Base-by-base conservation (phyloP, 2,888 invertebrate species). In the Diplolepis rosae region DNA sequence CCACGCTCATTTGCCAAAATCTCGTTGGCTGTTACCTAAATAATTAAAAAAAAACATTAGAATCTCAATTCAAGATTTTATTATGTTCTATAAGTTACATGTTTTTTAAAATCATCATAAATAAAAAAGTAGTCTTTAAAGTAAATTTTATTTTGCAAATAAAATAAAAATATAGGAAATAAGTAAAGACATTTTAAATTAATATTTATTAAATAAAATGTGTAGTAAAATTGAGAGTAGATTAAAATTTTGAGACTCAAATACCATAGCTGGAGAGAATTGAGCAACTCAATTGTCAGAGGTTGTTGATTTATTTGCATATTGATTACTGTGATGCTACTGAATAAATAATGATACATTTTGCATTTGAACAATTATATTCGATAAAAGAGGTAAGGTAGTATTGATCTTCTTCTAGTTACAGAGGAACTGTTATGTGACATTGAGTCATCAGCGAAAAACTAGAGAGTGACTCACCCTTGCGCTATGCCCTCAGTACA, bases 371-470 rank as follows among this genome's bases (percentile, higher is more conserved):
- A 61, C 24, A 35, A 61, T 39, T 39, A n/a, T 7, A 39, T 22
- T 61, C 7, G 6, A 35, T 22, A 24, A 7, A 27, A 52, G 28
- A 39, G 7, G 50, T 22, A 52, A 52, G n/a, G 39, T 11, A 51
- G 68, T 77, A 83, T 83, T 72, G 83, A 83, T 83, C 79, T 67
- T 61, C 27, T 81, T 80, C 81, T 69, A 61, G 56, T 81, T 79
- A 81, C 66, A 66, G 54, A 69, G 76, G 73, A 73, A 76, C 75
- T 81, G 80, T 82, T 84, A 82, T 76, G 78, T 72, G 79, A 79
- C 80, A 83, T 86, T 86, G 86, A 86, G 85, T 86, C 86, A 86
- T 71, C 79, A 70, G 61, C 61, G 61, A 61, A 61, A 61, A 61
- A 24, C 69, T 72, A 66, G 76, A 69, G 51, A 68, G 77, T 85